Evolutionary conservation across 2,888 invertebrate species (phyloP).

Genomic region (Acleris literana): DNA sequence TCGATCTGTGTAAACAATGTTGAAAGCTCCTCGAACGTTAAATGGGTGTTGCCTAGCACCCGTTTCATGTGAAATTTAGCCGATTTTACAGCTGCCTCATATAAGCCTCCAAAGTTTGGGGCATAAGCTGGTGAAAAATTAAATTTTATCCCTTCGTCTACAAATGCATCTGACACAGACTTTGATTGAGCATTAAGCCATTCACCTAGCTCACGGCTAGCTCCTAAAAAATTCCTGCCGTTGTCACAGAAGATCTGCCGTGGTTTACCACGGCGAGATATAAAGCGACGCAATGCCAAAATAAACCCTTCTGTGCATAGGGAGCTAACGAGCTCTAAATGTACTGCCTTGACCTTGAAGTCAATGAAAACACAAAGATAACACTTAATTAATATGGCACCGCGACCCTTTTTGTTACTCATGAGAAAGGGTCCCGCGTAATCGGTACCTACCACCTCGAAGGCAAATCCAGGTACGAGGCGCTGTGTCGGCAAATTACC

Average conservation of each 20-base stretch:
- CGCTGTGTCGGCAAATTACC: no score
- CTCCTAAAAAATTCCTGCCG: slow-evolving; percentile 30
- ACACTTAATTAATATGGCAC: no score
- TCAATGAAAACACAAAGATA: no score
- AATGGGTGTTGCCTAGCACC: slow-evolving; percentile 36
- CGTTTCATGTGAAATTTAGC: slow-evolving; percentile 23
- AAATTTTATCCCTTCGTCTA: slow-evolving; percentile 16
- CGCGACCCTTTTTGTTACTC: no score
- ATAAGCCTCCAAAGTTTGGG: slow-evolving; percentile 23
- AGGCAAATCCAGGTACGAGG: no score
- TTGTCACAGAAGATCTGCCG: slow-evolving; percentile 30
- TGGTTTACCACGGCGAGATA: not conserved
- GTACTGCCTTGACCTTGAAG: no score
- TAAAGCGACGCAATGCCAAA: no score
- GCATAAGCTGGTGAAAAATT: not conserved
- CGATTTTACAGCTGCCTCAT: slow-evolving; percentile 24
- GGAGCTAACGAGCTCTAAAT: no score
- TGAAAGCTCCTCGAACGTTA: slow-evolving; percentile 37
- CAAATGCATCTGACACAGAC: slow-evolving; percentile 17
- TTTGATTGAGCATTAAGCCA: slow-evolving; percentile 12
- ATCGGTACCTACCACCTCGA: no score
- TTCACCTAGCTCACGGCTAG: slow-evolving; percentile 15
- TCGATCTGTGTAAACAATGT: slow-evolving; percentile 32
- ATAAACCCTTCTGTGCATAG: no score
- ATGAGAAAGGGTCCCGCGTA: no score